Conservation (phyloP, 2,113 vertebrate species). For the Peromyscus polionotus region DNA sequence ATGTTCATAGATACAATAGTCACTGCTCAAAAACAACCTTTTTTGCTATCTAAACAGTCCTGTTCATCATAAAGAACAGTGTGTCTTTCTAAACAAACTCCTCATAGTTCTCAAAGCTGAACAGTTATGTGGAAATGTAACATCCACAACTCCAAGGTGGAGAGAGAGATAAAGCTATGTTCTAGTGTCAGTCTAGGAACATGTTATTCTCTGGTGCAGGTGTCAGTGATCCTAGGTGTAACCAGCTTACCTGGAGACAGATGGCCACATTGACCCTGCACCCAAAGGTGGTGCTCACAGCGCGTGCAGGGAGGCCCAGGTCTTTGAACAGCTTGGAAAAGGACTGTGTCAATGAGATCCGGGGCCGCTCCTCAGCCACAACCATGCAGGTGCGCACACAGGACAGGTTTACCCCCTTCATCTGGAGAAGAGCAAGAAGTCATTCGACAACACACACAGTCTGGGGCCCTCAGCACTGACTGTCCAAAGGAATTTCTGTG, state of each 20-base stretch:
- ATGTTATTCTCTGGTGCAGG: neutral
- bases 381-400: slow-evolving; percentile 98
- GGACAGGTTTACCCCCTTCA: slow-evolving; percentile 95
- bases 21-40: neutral
- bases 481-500: neutral
- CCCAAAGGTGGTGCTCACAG: slow-evolving; percentile 98
- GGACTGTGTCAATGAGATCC: slow-evolving; percentile 94
- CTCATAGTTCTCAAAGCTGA: neutral
- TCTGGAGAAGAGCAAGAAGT: slow-evolving; percentile 80
- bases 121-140: neutral
- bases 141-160: neutral
- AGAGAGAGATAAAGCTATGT: neutral
- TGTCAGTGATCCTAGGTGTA: neutral
- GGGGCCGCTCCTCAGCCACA: slow-evolving; percentile 96
- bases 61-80: neutral
- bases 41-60: neutral
- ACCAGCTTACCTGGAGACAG: slow-evolving; percentile 94
- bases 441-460: neutral
- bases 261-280: slow-evolving; percentile 98
- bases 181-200: neutral
- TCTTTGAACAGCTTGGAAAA: slow-evolving; percentile 99
- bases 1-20: neutral
- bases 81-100: neutral
- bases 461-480: neutral
- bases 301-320: slow-evolving; percentile 94